A percentile compares a stretch with the other conserved stretches of the same genome.
Evolutionary conservation across 1,140 invertebrate species (phyloP).

Genomic region (Scaptomyza montana): DNA sequence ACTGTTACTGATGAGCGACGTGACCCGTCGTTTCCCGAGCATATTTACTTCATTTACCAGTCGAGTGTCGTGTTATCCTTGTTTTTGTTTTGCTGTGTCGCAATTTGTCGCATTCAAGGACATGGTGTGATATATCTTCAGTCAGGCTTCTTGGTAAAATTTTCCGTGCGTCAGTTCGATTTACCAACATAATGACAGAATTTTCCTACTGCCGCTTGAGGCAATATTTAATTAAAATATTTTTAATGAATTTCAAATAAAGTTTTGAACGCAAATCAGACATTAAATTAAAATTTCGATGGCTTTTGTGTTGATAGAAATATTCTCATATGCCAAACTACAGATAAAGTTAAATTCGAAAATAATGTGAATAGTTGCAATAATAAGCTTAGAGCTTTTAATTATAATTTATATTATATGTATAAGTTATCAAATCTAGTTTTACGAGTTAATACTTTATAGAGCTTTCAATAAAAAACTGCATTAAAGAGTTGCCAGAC

Average conservation of each 20-base stretch:
- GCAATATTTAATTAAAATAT: too few species aligned
- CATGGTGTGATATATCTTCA: constrained; percentile 58
- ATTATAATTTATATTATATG: too few species aligned
- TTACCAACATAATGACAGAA: not conserved
- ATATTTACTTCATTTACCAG: constrained; percentile 13
- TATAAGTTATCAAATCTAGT: too few species aligned
- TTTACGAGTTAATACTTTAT: not conserved
- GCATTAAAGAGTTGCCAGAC: not conserved
- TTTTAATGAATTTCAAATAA: too few species aligned
- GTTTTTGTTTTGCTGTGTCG: constrained; percentile 55
- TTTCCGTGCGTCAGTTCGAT: constrained; percentile 62
- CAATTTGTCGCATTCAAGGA: constrained; percentile 69
- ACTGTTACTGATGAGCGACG: not conserved
- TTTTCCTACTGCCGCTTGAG: not conserved
- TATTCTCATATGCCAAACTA: not conserved
- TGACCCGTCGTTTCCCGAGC: not conserved
- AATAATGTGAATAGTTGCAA: too few species aligned
- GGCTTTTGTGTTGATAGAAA: not conserved
- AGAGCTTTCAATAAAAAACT: not conserved
- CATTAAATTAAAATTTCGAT: not conserved
- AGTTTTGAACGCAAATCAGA: not conserved
- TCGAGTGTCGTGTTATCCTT: constrained; percentile 20
- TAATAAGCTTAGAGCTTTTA: not conserved
- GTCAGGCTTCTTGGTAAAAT: constrained; percentile 3
- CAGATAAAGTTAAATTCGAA: not conserved